phyloP scores from a whole-genome alignment of 2,113 vertebrate genomes.

The Monopterus albus region DNA sequence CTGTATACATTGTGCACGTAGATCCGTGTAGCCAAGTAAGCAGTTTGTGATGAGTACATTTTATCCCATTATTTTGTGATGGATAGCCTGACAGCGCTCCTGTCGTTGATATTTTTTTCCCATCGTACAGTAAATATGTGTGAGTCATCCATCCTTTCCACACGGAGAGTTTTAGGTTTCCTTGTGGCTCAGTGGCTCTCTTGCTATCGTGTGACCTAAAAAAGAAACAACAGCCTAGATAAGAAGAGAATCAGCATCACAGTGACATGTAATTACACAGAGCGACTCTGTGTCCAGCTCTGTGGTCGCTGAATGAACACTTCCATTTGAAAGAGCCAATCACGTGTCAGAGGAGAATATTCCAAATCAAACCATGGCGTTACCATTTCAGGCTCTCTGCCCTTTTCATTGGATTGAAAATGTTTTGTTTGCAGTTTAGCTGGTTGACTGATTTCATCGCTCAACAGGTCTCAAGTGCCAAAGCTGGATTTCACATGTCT shows the following conservation, averaged over 20 bases:
- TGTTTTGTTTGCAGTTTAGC: slow-evolving; percentile 22
- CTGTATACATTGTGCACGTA: slow-evolving; percentile 21
- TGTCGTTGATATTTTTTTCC: slow-evolving; percentile 38
- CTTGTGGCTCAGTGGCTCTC: slow-evolving; percentile 59
- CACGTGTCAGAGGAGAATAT: slow-evolving; percentile 30
- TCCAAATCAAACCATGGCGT: slow-evolving; percentile 23
- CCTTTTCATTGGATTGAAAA: slow-evolving; percentile 30
- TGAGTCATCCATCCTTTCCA: slow-evolving; percentile 67
- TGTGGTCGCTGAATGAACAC: slow-evolving; percentile 11
- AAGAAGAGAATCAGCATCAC: slow-evolving; percentile 34
- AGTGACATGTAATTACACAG: slow-evolving; percentile 42
- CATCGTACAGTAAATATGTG: slow-evolving; percentile 49
- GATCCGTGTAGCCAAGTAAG: slow-evolving; percentile 32
- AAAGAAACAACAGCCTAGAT: slow-evolving; percentile 46
- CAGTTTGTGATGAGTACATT: slow-evolving; percentile 47
- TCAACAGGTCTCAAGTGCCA: slow-evolving; percentile 15
- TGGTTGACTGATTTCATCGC: slow-evolving; percentile 27
- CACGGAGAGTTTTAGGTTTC: slow-evolving; percentile 61
- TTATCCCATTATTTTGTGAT: slow-evolving; percentile 65
- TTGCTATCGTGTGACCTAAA: slow-evolving; percentile 96
- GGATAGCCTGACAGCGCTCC: slow-evolving; percentile 57
- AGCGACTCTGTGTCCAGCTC: slow-evolving; percentile 12
- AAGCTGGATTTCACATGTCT: slow-evolving; percentile 44
- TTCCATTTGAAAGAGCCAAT: slow-evolving; percentile 39
- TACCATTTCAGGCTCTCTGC: slow-evolving; percentile 3